Conservation (phyloP, 2,797 vertebrate genomes). For the Propithecus deckenii region DNA sequence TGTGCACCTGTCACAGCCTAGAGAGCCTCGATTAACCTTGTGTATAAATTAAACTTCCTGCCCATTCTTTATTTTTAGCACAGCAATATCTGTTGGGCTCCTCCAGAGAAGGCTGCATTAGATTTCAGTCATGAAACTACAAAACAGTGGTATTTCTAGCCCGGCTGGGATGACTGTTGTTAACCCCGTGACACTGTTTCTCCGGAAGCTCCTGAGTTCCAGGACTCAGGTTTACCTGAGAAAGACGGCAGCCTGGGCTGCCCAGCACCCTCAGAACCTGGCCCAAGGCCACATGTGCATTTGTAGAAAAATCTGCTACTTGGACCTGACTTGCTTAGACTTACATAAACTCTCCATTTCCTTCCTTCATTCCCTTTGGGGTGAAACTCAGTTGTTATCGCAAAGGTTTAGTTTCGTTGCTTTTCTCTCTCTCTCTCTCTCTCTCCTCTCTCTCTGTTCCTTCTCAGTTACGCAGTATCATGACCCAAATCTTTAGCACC, state of each 20-base stretch:
- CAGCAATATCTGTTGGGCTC: constrained; percentile 30
- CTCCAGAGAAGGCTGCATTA: background rate
- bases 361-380: constrained; percentile 6
- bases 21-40: constrained; percentile 63
- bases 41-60: constrained; percentile 68
- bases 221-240: background rate
- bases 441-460: background rate
- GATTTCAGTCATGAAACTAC: constrained; percentile 52
- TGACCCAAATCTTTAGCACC: constrained; percentile 74
- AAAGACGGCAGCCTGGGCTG: background rate
- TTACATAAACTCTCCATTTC: background rate
- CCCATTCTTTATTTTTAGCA: constrained; percentile 74
- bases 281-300: background rate
- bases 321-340: background rate
- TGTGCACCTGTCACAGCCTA: constrained; percentile 12
- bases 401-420: constrained; percentile 52
- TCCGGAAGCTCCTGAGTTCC: background rate
- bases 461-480: constrained; percentile 74
- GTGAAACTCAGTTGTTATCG: constrained; percentile 60
- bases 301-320: background rate
- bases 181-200: background rate
- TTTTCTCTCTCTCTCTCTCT: background rate
- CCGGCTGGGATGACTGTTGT: background rate
- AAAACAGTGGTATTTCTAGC: background rate
- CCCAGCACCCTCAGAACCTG: background rate